Base-by-base conservation (phyloP, 2,888 invertebrate species). In the Acleris laterana region DNA sequence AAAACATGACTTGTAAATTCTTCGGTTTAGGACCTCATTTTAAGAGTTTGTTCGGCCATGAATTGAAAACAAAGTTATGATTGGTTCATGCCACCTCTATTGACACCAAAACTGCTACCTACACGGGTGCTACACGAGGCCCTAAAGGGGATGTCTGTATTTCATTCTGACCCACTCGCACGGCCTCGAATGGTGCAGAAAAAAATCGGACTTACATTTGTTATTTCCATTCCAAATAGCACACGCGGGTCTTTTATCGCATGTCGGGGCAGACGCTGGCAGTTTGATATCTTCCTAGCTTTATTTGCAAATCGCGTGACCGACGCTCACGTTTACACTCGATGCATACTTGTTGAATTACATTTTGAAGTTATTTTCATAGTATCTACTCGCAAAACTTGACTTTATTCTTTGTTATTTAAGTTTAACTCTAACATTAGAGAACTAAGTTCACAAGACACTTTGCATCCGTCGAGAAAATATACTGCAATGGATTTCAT, bases 251-350 rank as follows among this genome's bases (percentile, higher is more conserved):
- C 76, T 87, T 86, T 87, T 87, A 90, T 91, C 87, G 90, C 87
- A 84, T 88, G 85, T 81, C 78, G 75, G 75, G 78, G 80, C 75
- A 75, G 85, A 79, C 82, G 79, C 79, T 80, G 73, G 75, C 76
- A 83, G 84, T 85, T 88, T 88, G 87, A 87, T 91, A 90, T 89
- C 89, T 89, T 84, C 79, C 81, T 83, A 83, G 86, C 76, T 90
- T 92, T 92, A 92, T 91, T 90, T 90, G 87, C 86, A 82, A 88
- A 90, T 91, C 88, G 91, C 91, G 90, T 91, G 92, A 78, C 68
- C 70, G 71, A 51, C 70, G 74, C 80, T 82, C 82, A 78, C 78
- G 80, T 81, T 82, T 82, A 80, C 82, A 74, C 77, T 77, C 79
- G 80, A 77, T 83, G 83, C 78, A 73, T 85, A 87, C 87, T 87